A percentile compares a stretch with the other conserved stretches of the same genome.
These are phyloP conservation scores for Syritta pipiens DNA, from an alignment of 2,888 invertebrate genomes.

Conservation along the genomic window DNA sequence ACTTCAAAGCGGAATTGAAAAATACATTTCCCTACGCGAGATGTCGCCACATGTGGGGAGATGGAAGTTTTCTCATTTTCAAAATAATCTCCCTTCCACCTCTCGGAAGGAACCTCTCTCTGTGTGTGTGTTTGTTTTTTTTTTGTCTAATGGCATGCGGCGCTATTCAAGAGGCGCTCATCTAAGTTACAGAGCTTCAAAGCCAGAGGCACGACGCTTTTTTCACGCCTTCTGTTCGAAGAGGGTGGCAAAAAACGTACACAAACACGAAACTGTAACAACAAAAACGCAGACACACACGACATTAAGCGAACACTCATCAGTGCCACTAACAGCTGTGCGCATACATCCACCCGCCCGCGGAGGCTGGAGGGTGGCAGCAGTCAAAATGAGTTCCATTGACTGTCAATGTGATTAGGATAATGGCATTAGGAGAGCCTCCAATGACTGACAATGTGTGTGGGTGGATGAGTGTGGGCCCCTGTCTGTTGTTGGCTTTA, in stretches of 20 bases:
- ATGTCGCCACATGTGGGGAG: too few species aligned
- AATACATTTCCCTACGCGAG: slow-evolving; percentile 18
- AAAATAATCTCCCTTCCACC: slow-evolving; percentile 19
- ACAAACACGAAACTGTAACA: background rate
- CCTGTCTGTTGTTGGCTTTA: slow-evolving; percentile 3
- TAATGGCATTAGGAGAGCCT: slow-evolving; percentile 26
- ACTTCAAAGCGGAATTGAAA: slow-evolving; percentile 30
- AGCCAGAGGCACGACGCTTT: slow-evolving; percentile 29
- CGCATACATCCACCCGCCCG: background rate
- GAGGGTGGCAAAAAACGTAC: background rate
- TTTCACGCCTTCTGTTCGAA: slow-evolving; percentile 36
- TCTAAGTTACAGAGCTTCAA: too few species aligned
- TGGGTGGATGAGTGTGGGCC: background rate
- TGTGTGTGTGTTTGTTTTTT: too few species aligned
- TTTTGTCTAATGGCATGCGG: too few species aligned
- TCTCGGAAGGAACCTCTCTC: too few species aligned
- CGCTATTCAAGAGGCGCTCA: too few species aligned
- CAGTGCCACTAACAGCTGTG: slow-evolving; percentile 53
- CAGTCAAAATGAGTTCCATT: slow-evolving; percentile 50
- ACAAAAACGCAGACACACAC: too few species aligned
- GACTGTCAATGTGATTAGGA: slow-evolving; percentile 56
- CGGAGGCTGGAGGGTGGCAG: background rate
- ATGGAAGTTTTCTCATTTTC: slow-evolving; percentile 40
- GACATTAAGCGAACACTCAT: slow-evolving; percentile 40
- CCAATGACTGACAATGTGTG: slow-evolving; percentile 13